Evolutionary conservation across 2,113 vertebrate species (phyloP), one percentile per base, ranked within the genome.

Genomic region (Dascyllus trimaculatus): DNA sequence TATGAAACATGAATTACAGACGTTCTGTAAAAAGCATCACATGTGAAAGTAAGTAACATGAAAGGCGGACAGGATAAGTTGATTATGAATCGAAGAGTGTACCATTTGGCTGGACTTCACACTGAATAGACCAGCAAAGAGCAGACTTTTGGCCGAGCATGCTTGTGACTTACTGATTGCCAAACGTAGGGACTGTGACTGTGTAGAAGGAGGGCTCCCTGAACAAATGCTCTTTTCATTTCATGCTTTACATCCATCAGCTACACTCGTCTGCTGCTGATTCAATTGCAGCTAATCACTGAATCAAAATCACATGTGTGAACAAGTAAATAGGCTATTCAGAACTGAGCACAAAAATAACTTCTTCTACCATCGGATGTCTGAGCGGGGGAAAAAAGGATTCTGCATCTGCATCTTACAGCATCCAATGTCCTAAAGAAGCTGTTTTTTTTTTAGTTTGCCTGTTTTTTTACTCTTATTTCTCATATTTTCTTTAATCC

Each of bases 261-360:
- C 81, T 84, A 75, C 73, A 68, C 78, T 86, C 81, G 71, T 90
- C 75, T 83, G 68, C 82, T 35, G 66, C 86, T 95, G 85, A 95
- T 94, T 93, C 86, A 94, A 94, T 95, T 94, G 84, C 73, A 17
- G 65, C 87, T 92, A 94, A 94, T 95, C 71, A 84, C 80, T 89
- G 89, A 94, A 95, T 95, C 93, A 81, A 91, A 93, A 93, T 95
- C 94, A 94, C 93, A 95, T 94, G 94, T 66, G 87, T 59, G 81
- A 83, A 78, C 60, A 80, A 89, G 78, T 85, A 82, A 93, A 91
- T 88, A 74, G 85, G 66, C 73, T 77, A 63, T 87, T 91, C 54
- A 85, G 82, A 81, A 69, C 57, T 70, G 66, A 58, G 62, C 71
- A 88, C 86, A 80, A 78, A 87, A 86, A 90, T 80, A 88, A 87